Base-by-base conservation (phyloP, 2,888 invertebrate genomes). In the Lomographa bimaculata region DNA sequence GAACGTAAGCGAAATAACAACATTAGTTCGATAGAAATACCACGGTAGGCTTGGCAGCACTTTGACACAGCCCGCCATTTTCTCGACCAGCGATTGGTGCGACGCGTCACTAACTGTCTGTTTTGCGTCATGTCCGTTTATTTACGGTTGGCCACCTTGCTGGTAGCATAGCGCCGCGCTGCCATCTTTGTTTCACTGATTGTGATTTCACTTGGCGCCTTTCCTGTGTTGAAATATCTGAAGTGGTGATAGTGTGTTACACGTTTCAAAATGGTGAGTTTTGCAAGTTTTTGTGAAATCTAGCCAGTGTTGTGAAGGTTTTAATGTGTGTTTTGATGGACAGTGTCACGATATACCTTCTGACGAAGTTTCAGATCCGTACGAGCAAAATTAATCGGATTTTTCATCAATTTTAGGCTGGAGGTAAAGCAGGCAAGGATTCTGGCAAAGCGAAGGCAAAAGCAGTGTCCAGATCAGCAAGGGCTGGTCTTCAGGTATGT, bases 401-500 rank as follows among this genome's bases (percentile, higher is more conserved):
- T 89, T 86, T 86, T 81, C 72, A 67, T 70, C 65, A 80, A 87
- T 91, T 92, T 80, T 91, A 96, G 99, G 98, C 99, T 93, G 99
- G 99, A 87, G 99, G 99, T 82, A 99, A 99, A 95, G 99, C 99
- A 90, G 99, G 99, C 77, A 99, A 99, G 92, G 99, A 99, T 92
- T 98, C 98, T 55, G 99, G 99, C 76, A 99, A 99, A 92, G 97
- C 98, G 38, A 98, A 98, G 92, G 97, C 98, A 57, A 99, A 99
- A 93, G 98, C 98, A 65, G 99, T 99, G 62, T 99, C 99, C 51
- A 94, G 99, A 77, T 99, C 99, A 54, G 98, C 99, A 48, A 93
- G 99, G 76, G 99, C 99, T 71, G 99, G 99, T 66, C 93, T 99
- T 75, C 99, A 99, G 95, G 98, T 98, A 78, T 67, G 71, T 65